phyloP scores from a whole-genome alignment of 1,140 invertebrate genomes.

The Pseudobourletiella spinata region DNA sequence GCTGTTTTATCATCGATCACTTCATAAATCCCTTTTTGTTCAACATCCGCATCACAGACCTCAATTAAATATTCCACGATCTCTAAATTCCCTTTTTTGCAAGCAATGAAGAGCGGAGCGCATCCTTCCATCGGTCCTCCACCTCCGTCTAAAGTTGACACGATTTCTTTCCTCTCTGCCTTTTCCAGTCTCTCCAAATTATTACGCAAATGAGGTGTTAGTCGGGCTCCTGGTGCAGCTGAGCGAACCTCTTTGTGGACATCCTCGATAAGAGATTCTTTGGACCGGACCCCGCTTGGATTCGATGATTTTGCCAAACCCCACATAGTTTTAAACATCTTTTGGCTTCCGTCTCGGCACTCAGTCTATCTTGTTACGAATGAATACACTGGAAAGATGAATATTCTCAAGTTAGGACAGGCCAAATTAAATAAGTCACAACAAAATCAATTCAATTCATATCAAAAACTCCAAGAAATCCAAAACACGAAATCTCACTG shows the following conservation, averaged over 20 bases:
- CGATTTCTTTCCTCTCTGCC: conserved; percentile 53
- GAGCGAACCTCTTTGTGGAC: conserved; percentile 30
- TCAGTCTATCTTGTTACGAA: neutral
- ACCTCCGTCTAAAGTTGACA: conserved; percentile 37
- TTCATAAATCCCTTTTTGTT: conserved; percentile 51
- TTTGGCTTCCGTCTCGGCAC: neutral
- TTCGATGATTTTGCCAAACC: conserved; percentile 25
- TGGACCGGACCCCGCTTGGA: conserved; percentile 6
- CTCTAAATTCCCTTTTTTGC: conserved; percentile 71
- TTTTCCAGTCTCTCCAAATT: conserved; percentile 53
- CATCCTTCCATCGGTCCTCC: conserved; percentile 3
- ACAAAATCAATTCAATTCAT: no score
- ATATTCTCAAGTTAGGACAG: no score
- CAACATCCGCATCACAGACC: conserved; percentile 50
- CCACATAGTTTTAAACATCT: conserved; percentile 36
- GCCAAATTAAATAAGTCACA: no score
- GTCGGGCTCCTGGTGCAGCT: conserved; percentile 38
- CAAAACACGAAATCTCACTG: no score
- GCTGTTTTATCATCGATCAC: conserved; percentile 41
- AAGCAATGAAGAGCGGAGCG: conserved; percentile 76
- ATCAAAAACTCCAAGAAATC: no score
- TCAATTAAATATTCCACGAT: conserved; percentile 80
- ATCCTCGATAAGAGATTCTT: conserved; percentile 32
- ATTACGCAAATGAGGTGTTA: conserved; percentile 54
- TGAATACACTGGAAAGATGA: neutral